Percentiles rank a stretch among this genome's conserved stretches.
These are phyloP conservation scores for Melanophora roralis DNA, from an alignment of 2,888 invertebrate species.

Conservation along the genomic window DNA sequence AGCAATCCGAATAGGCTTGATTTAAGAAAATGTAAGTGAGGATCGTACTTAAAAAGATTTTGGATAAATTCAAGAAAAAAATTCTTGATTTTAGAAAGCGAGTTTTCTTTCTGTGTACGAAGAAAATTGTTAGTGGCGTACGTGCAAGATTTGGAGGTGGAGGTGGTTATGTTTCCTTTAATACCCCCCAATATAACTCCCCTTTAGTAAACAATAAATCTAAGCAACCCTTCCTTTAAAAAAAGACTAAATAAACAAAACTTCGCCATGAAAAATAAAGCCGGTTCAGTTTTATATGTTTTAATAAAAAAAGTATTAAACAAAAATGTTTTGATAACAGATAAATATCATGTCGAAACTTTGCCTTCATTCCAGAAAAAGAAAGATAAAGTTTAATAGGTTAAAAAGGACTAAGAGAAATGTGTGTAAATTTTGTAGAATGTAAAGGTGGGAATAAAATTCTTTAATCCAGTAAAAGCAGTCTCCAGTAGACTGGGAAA, in stretches of 20 bases:
- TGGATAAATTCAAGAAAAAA: too few relatives aligned
- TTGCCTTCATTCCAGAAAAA: neutral
- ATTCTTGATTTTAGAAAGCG: too few relatives aligned
- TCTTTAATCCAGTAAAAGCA: too few relatives aligned
- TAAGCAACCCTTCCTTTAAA: neutral
- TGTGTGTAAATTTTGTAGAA: too few relatives aligned
- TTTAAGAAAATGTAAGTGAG: too few relatives aligned
- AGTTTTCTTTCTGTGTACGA: too few relatives aligned
- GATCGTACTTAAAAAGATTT: too few relatives aligned
- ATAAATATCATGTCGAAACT: neutral
- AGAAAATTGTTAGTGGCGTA: neutral
- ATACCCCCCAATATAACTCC: neutral
- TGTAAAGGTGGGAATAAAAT: too few relatives aligned
- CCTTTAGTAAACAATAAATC: neutral
- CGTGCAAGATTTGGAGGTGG: slow-evolving; percentile 9
- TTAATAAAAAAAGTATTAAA: slow-evolving; percentile 2
- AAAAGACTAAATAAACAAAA: neutral
- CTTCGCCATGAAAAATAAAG: neutral
- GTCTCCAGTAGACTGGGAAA: too few relatives aligned
- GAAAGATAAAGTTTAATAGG: neutral
- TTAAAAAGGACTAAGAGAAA: neutral
- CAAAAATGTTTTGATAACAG: neutral
- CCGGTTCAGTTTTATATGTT: neutral
- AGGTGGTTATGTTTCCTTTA: neutral
- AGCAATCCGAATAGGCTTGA: too few relatives aligned